Evolutionary conservation across 2,797 vertebrate species (phyloP).

Genomic region (Pantherophis alleghaniensis): DNA sequence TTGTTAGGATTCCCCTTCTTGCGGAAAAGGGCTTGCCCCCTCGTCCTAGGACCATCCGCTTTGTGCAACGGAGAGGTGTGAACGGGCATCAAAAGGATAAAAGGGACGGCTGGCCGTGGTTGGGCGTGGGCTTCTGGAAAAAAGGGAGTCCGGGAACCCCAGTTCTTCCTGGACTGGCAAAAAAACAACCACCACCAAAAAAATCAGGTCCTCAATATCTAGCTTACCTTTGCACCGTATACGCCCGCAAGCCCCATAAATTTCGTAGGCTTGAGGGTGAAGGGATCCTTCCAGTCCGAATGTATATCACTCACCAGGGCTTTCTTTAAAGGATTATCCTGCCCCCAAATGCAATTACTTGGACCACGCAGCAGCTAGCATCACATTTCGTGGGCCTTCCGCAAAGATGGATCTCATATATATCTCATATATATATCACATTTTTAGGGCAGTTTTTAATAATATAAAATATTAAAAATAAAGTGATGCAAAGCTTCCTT

Average conservation of each 20-base stretch:
- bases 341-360: neutral
- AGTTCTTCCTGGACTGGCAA: neutral
- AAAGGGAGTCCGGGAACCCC: neutral
- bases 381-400: neutral
- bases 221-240: neutral
- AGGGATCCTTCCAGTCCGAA: neutral
- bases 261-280: neutral
- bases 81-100: slow-evolving; percentile 33
- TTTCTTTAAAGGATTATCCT: neutral
- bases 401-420: neutral
- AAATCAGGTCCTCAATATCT: neutral
- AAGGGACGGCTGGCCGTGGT: slow-evolving; percentile 18
- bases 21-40: neutral
- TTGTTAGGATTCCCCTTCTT: neutral
- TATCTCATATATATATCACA: neutral
- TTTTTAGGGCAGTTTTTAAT: neutral
- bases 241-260: neutral
- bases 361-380: neutral
- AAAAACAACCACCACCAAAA: neutral
- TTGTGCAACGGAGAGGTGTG: slow-evolving; percentile 24
- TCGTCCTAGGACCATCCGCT: slow-evolving; percentile 14
- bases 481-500: neutral
- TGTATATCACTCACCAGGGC: neutral
- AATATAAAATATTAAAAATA: neutral
- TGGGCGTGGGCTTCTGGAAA: neutral